These are phyloP conservation scores for Hipposideros larvatus DNA, from an alignment of 2,797 vertebrate species.

Conservation along the genomic window DNA sequence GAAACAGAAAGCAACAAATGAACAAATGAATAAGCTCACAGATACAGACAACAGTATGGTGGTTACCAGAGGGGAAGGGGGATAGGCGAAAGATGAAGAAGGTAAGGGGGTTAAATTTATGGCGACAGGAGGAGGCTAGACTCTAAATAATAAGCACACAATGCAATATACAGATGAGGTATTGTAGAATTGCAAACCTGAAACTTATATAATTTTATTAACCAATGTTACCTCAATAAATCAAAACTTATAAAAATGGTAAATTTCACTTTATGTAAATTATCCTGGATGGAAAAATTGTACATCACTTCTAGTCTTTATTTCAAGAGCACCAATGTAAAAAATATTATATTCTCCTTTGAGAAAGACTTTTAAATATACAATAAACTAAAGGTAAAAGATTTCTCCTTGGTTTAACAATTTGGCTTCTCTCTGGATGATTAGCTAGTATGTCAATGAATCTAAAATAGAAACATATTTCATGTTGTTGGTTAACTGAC, in stretches of 20 bases:
- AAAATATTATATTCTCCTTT: slow-evolving; percentile 7
- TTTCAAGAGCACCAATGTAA: slow-evolving; percentile 2
- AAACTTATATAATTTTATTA: not conserved
- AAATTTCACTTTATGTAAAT: slow-evolving; percentile 21
- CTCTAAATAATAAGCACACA: not conserved
- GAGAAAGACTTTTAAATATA: slow-evolving; percentile 1
- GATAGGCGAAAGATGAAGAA: not conserved
- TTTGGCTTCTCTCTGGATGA: not conserved
- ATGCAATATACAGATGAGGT: not conserved
- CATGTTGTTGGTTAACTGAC: not conserved
- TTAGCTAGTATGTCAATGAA: not conserved
- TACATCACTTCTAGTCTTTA: not conserved
- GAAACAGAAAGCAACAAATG: not conserved
- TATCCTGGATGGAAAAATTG: not conserved
- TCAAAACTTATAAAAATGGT: not conserved
- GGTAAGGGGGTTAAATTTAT: not conserved
- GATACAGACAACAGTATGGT: not conserved
- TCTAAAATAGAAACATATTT: not conserved
- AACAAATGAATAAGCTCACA: not conserved
- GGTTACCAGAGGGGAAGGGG: not conserved
- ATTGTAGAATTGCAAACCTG: not conserved
- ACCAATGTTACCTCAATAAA: not conserved
- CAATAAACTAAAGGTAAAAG: not conserved
- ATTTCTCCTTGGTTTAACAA: slow-evolving; percentile 5
- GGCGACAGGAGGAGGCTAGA: not conserved